phyloP scores from a whole-genome alignment of 2,888 invertebrate species.

The Scaptomyza flava region DNA sequence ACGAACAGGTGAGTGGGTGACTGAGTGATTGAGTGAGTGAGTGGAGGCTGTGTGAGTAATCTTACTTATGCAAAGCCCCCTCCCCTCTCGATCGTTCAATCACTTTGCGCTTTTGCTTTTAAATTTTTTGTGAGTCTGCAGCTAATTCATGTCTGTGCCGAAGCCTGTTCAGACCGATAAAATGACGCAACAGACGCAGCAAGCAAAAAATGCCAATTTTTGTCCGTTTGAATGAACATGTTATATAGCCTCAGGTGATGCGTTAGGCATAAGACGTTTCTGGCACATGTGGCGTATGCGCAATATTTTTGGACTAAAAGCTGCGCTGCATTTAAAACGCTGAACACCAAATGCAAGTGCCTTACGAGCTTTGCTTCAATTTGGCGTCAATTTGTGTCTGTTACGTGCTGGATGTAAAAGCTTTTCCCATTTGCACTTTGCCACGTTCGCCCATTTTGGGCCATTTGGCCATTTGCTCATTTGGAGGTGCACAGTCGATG shows the following conservation, averaged over 20 bases:
- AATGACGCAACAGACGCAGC: conserved; percentile 19
- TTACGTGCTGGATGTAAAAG: conserved; percentile 50
- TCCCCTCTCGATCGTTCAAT: background rate
- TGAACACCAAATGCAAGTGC: conserved; percentile 16
- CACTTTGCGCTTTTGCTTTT: background rate
- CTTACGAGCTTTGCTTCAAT: conserved; percentile 22
- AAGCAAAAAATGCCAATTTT: conserved; percentile 53
- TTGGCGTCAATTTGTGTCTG: conserved; percentile 28
- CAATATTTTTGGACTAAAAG: conserved; percentile 42
- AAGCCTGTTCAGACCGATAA: conserved; percentile 12
- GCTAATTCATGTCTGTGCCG: conserved; percentile 34
- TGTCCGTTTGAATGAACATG: conserved; percentile 55
- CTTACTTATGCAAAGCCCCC: background rate
- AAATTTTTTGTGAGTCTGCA: conserved; percentile 25
- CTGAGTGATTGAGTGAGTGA: background rate
- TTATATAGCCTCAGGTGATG: conserved; percentile 5
- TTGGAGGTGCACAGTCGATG: conserved; percentile 25
- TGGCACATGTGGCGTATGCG: conserved; percentile 49
- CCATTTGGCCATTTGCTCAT: conserved; percentile 35
- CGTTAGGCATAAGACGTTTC: background rate
- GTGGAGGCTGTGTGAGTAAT: conserved; percentile 5
- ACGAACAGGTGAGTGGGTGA: conserved; percentile 83
- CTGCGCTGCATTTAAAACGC: conserved; percentile 25
- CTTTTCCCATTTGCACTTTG: conserved; percentile 41
- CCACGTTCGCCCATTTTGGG: conserved; percentile 51